Evolutionary conservation across 53 echinoderm and acorn worm species (phyloP).

Genomic region (Temnopleurus reevesii): DNA sequence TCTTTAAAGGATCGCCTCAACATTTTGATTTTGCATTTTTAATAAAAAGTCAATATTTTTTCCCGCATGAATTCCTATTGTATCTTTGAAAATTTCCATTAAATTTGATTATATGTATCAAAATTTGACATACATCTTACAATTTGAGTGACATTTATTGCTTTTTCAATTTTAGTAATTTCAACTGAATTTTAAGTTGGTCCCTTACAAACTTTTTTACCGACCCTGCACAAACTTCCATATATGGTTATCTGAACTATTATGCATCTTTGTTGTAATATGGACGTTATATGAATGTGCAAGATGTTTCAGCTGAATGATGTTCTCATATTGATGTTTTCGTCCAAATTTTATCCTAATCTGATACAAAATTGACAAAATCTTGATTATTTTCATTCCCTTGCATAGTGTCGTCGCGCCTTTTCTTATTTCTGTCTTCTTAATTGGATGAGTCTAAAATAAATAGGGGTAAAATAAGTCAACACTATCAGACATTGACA

Average conservation of each 20-base stretch:
- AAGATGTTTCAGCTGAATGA: neutral
- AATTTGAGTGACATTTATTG: too few species aligned
- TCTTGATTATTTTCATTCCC: too few species aligned
- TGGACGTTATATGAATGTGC: neutral
- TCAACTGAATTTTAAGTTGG: too few species aligned
- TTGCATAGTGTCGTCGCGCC: neutral
- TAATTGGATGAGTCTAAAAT: neutral
- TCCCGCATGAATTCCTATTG: too few species aligned
- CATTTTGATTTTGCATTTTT: neutral
- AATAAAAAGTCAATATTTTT: neutral
- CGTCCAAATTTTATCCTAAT: neutral
- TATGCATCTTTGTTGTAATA: neutral
- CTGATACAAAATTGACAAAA: neutral
- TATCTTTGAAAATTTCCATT: too few species aligned
- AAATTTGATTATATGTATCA: too few species aligned
- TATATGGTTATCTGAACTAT: neutral
- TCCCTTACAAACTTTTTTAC: neutral
- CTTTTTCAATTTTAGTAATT: too few species aligned
- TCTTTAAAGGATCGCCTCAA: conserved; percentile 49
- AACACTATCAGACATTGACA: too few species aligned
- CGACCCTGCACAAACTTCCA: neutral
- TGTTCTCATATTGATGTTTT: neutral
- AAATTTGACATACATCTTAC: too few species aligned
- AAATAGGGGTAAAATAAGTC: neutral
- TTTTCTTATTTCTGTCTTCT: neutral